phyloP scores from a whole-genome alignment of 1,140 invertebrate genomes.

The Meteorus sp. region DNA sequence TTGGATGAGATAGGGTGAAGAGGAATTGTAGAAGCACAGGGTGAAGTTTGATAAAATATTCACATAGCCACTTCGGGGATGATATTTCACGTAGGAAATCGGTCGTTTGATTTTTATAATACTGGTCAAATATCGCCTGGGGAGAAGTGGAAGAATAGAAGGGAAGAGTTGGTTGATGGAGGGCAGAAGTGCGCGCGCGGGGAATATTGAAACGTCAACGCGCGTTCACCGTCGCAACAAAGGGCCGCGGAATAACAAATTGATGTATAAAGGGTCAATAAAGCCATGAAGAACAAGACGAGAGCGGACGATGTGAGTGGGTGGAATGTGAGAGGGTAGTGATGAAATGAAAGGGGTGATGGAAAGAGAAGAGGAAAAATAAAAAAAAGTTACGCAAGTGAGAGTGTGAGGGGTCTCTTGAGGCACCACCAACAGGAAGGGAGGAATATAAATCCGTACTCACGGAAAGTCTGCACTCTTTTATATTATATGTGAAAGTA shows the following conservation, averaged over 20 bases:
- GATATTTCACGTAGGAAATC: constrained; percentile 60
- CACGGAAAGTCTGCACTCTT: no score
- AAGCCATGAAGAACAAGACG: constrained; percentile 45
- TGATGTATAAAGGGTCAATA: constrained; percentile 62
- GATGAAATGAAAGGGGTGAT: constrained; percentile 14
- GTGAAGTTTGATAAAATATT: constrained; percentile 60
- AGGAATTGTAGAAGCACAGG: background rate
- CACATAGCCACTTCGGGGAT: constrained; percentile 52
- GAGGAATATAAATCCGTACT: constrained; percentile 56
- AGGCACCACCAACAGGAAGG: constrained; percentile 40
- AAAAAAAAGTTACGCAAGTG: no score
- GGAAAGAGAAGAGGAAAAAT: constrained; percentile 23
- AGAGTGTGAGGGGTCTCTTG: constrained; percentile 45
- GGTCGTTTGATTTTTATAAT: constrained; percentile 63
- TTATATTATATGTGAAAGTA: no score
- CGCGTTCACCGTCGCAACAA: constrained; percentile 52
- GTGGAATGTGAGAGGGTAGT: constrained; percentile 22
- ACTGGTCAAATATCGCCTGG: constrained; percentile 61
- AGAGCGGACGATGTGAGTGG: constrained; percentile 12
- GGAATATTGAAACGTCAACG: no score
- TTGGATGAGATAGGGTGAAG: no score
- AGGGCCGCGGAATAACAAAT: constrained; percentile 59
- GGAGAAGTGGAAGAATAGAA: no score
- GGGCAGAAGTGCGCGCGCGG: no score
- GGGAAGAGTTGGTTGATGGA: no score